Percentiles rank a stretch among this genome's conserved stretches.
Evolutionary conservation across 2,888 invertebrate genomes (phyloP).

Genomic region (Acanthosepion lycidas): DNA sequence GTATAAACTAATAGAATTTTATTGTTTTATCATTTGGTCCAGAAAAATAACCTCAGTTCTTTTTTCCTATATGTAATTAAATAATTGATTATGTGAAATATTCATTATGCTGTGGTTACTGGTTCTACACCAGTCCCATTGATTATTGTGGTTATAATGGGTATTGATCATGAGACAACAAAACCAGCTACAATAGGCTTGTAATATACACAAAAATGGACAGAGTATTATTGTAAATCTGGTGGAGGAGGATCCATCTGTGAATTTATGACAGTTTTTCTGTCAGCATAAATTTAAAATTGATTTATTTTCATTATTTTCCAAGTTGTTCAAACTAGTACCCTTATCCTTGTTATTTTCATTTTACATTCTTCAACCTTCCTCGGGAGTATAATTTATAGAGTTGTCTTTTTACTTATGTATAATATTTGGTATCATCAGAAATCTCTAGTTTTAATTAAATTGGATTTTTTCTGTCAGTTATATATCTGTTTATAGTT

Average conservation of each 20-base stretch:
- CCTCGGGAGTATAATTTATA: too few relatives aligned
- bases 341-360: too few relatives aligned
- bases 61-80: background rate
- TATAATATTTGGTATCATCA: too few relatives aligned
- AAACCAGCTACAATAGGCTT: background rate
- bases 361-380: too few relatives aligned
- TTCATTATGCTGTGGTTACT: background rate
- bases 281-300: background rate
- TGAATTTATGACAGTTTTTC: background rate
- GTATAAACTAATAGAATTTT: background rate
- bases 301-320: background rate
- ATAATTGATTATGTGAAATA: constrained; percentile 21
- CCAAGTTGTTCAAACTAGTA: too few relatives aligned
- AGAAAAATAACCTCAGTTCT: background rate
- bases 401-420: too few relatives aligned
- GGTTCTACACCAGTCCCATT: background rate
- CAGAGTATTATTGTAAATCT: background rate
- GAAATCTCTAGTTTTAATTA: too few relatives aligned
- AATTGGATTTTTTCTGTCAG: too few relatives aligned
- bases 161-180: background rate
- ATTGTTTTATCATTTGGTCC: background rate
- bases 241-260: background rate
- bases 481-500: too few relatives aligned
- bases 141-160: constrained; percentile 15
- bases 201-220: background rate